Percentiles rank a stretch among this genome's conserved stretches.
Evolutionary conservation across 2,888 invertebrate genomes (phyloP).

Genomic region (Allophyes oxyacanthae): DNA sequence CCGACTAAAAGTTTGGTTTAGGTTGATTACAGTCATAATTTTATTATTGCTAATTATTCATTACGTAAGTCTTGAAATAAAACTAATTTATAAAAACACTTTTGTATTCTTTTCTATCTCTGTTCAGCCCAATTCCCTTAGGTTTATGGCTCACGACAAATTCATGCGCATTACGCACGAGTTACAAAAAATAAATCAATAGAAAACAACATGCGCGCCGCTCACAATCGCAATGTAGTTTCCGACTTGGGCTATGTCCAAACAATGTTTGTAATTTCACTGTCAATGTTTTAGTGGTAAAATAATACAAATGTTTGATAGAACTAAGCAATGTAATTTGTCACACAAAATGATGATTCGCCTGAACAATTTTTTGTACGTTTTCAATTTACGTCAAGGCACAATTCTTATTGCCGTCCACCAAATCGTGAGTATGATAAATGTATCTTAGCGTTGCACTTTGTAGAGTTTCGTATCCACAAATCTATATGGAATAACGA

Average conservation of each 20-base stretch:
- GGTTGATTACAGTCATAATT: conserved; percentile 86
- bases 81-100: conserved; percentile 83
- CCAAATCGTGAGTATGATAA: conserved; percentile 85
- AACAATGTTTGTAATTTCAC: conserved; percentile 74
- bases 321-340: conserved; percentile 80
- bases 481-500: background rate
- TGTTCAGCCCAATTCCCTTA: conserved; percentile 1
- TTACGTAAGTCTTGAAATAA: conserved; percentile 87
- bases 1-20: conserved; percentile 88
- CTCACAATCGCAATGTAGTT: conserved; percentile 29
- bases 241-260: conserved; percentile 62
- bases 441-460: conserved; percentile 5
- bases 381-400: conserved; percentile 87
- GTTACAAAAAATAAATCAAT: conserved; percentile 75
- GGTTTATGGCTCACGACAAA: conserved; percentile 28
- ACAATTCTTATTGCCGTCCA: conserved; percentile 88
- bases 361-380: conserved; percentile 83
- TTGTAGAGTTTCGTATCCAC: background rate
- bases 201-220: conserved; percentile 77
- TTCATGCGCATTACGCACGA: conserved; percentile 72
- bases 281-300: conserved; percentile 65
- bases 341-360: conserved; percentile 84
- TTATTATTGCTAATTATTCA: conserved; percentile 78
- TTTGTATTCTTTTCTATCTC: conserved; percentile 37
- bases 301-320: conserved; percentile 82